Base-by-base conservation (phyloP, 2,888 invertebrate genomes). In the Maniola hyperantus region DNA sequence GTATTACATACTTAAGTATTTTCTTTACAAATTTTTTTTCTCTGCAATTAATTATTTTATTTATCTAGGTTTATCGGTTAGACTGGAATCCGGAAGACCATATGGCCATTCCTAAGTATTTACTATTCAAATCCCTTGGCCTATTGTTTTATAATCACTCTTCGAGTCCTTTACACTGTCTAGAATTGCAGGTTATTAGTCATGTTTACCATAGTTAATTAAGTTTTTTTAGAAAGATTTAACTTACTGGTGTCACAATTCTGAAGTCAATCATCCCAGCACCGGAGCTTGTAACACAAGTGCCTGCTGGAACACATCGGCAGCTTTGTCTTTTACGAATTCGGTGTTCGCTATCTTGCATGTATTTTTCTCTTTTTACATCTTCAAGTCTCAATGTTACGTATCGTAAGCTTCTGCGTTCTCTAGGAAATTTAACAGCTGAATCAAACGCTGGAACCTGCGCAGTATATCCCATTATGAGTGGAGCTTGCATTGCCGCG, bases 261-360 rank as follows among this genome's bases (percentile, higher is more conserved):
- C 95, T 91, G 72, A 94, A 86, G 74, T 95, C 95, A 58, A 95
- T 93, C 80, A 93, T 82, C 18, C 94, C 94, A 67, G 91, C 92
- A 33, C 94, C 94, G 74, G 88, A 85, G 6, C 71, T 69, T 46
- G 71, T 77, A 46, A 79, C 75, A 74, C 93, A 93, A 6, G 85
- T 86, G 18, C 92, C 87, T 39, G 83, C 70, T 1, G 86, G 70
- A 2, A 91, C 89, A 76, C 93, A 93, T 46, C 77, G 79, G 73
- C 92, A 92, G 71, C 84, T 87, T 76, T 91, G 90, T 70, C 92
- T 82, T 73, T 92, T 91, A 33, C 75, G 74, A 62, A 87, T 87
- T 39, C 67, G 74, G 72, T 89, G 89, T 59, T 79, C 72, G 67
- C 74, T 75, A 11, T 76, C 44, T 54, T 57, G 55, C 70, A 71